A percentile compares a stretch with the other conserved stretches of the same genome.
Evolutionary conservation across 2,113 vertebrate species (phyloP).

Genomic region (Poeciliopsis occidentalis): DNA sequence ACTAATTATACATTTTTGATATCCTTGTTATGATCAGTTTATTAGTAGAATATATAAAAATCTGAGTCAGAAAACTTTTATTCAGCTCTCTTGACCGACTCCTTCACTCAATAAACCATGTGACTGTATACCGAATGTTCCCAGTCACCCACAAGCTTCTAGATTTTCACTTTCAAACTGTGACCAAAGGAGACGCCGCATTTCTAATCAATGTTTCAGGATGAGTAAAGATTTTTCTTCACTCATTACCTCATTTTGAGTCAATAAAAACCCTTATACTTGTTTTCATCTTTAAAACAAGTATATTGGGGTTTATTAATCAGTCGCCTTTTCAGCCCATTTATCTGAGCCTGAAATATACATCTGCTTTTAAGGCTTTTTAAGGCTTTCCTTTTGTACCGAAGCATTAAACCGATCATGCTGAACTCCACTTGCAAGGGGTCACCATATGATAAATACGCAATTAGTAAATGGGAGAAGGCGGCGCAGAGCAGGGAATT

Average conservation of each 20-base stretch:
- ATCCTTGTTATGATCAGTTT: background rate
- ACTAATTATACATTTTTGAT: background rate
- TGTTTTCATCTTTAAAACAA: slow-evolving; percentile 42
- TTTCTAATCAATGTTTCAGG: slow-evolving; percentile 27
- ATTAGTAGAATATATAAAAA: background rate
- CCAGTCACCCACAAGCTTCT: slow-evolving; percentile 9
- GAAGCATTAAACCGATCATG: slow-evolving; percentile 38
- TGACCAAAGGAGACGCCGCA: slow-evolving; percentile 27
- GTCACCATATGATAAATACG: slow-evolving; percentile 25
- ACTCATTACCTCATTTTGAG: slow-evolving; percentile 14
- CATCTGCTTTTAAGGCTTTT: slow-evolving; percentile 1
- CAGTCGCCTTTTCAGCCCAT: slow-evolving; percentile 61
- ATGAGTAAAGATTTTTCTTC: background rate
- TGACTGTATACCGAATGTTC: slow-evolving; percentile 7
- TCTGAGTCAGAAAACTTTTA: background rate
- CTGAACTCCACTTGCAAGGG: slow-evolving; percentile 20
- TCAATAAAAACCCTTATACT: slow-evolving; percentile 37
- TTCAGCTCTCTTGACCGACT: background rate
- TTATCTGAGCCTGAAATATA: slow-evolving; percentile 23
- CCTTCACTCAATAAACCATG: background rate
- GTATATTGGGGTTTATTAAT: slow-evolving; percentile 36
- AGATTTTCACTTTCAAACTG: slow-evolving; percentile 23
- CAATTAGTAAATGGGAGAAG: slow-evolving; percentile 4
- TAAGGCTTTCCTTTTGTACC: slow-evolving; percentile 4
- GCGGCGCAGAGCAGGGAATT: slow-evolving; percentile 18